Percentiles rank a stretch among this genome's conserved stretches.
Evolutionary conservation across 2,113 vertebrate species (phyloP).

Genomic region (Zapus hudsonius): DNA sequence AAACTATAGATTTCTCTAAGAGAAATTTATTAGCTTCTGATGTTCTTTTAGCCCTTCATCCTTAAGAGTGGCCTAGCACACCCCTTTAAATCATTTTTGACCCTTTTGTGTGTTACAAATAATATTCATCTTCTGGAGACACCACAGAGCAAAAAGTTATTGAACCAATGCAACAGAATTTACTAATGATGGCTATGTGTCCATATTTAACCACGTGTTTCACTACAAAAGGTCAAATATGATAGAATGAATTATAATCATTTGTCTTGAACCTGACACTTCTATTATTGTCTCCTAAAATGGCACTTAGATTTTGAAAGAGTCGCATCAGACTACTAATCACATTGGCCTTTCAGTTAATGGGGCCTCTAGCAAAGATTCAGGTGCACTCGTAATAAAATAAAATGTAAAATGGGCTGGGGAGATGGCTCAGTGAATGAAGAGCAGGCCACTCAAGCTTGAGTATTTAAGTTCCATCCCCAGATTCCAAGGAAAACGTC

Average conservation of each 20-base stretch:
- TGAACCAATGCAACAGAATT: not conserved
- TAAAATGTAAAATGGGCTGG: not conserved
- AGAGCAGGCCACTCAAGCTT: too few relatives aligned
- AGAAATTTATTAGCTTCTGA: not conserved
- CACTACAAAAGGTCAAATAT: not conserved
- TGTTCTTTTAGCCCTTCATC: not conserved
- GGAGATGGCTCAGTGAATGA: too few relatives aligned
- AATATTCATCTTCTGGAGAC: not conserved
- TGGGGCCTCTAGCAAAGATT: not conserved
- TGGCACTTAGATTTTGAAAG: not conserved
- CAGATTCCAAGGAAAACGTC: too few relatives aligned
- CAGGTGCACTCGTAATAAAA: not conserved
- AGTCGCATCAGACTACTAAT: not conserved
- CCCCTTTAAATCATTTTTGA: not conserved
- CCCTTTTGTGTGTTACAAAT: not conserved
- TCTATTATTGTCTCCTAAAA: constrained; percentile 1
- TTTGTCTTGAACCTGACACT: not conserved
- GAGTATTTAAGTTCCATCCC: too few relatives aligned
- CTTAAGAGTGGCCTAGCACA: not conserved
- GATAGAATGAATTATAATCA: not conserved
- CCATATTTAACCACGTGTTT: not conserved
- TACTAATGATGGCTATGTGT: not conserved
- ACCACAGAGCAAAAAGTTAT: not conserved
- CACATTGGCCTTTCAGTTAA: not conserved
- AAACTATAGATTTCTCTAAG: constrained; percentile 6